Evolutionary conservation across 2,797 vertebrate genomes (phyloP), one percentile per base, ranked within the genome.

Genomic region (Chaenodraco wilsoni): DNA sequence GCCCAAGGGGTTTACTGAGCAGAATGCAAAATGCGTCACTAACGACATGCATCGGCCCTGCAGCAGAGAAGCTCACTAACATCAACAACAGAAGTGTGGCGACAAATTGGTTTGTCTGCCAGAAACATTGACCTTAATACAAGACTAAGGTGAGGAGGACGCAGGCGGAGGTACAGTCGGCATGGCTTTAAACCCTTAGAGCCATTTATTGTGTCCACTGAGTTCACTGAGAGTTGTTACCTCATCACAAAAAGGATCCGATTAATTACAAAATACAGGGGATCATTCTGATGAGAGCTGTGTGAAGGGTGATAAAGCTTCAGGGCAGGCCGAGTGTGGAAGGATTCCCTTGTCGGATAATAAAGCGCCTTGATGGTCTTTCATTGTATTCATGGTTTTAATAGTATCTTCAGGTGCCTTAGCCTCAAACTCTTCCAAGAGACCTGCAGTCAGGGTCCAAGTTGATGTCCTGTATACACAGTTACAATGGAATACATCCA

Each of bases 71-170:
- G 68, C 33, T 37, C 33, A 76, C 1, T n/a, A 65, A 52, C 55
- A 63, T 0, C 44, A 17, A 31, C 5, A 7, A 61, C 55, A 57
- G 56, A 48, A 41, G 41, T 51, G 63, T 9, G n/a, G 21, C 58
- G 50, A 59, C 54, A 41, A 40, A 78, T 52, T 52, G 65, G 37
- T 51, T 45, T 56, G 23, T 77, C 45, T 44, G 58, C 64, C 69
- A 84, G 71, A 84, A 82, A 63, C 57, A 65, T 5, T 63, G 55
- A 81, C 74, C 77, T 76, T 21, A 65, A 82, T 64, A 51, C 44
- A 10, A 19, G 19, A 33, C 37, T 16, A 43, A 65, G 19, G 45
- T 41, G 40, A 60, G 45, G 37, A 11, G 45, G 37, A 11, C 44
- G 31, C 23, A 62, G 16, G 17, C 17, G 3, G 37, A 76, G 48